Base-by-base conservation (phyloP, 2,888 invertebrate species). In the Luperina testacea region DNA sequence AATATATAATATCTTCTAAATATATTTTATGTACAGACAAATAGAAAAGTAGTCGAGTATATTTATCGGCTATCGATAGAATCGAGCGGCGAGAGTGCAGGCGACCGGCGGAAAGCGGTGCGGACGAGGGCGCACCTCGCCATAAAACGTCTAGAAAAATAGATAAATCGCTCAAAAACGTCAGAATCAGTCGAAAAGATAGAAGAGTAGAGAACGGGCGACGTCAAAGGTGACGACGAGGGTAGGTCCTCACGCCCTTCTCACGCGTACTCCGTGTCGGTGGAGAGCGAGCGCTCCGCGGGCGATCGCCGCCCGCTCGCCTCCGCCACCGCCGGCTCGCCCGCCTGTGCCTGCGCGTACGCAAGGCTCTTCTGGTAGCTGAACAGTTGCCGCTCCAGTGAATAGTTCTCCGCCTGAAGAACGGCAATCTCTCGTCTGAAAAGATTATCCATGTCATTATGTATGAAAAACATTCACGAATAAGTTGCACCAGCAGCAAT, bases 401-500 rank as follows among this genome's bases (percentile, higher is more conserved):
- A 98, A 94, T 98, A 98, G 94, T 98, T 98, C 94, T 98, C 98
- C n/a, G 98, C 98, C 93, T 98, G 98, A 72, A 98, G 97, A 20
- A 98, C 98, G 84, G 97, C 97, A 85, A 98, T 98, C 94, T 98
- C 98, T 71, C 98, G 97, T 92, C 98, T 98, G 97, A 24, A 96
- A 96, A 89, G 82, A 89, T 79, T 51, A 32, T 20, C 6, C n/a
- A 57, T 53, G 45, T 69, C 0, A 75, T 61, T 69, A 64, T 61
- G 53, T 53, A 51, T n/a, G 51, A 61, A 77, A 61, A 61, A n/a
- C 7, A 17, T 53, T 13, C 4, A 42, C 7, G 20, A 61, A 7
- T 71, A 24, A 74, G 1, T n/a, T 57, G 20, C 24, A 13, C n/a
- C 24, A 17, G 38, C 45, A 63, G 48, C 53, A 71, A 48, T 24